phyloP scores from a whole-genome alignment of 2,888 invertebrate species.

The Odontomyia ornata region DNA sequence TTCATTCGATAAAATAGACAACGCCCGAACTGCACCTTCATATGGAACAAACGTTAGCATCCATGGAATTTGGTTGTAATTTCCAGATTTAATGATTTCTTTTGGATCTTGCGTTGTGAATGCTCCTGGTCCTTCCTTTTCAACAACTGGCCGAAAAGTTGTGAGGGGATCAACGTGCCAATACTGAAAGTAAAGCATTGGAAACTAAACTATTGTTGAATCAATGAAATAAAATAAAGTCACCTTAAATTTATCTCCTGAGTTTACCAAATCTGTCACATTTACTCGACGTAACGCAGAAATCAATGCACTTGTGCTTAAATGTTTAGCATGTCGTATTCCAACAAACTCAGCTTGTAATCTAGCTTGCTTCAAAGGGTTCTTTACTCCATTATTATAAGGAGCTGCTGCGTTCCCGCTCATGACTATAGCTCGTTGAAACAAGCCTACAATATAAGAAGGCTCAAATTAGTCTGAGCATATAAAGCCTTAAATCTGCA shows the following conservation, averaged over 20 bases:
- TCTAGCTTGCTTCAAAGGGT: slow-evolving; percentile 59
- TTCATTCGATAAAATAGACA: slow-evolving; percentile 58
- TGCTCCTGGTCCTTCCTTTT: slow-evolving; percentile 60
- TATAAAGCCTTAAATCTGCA: no score
- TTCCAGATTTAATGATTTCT: slow-evolving; percentile 60
- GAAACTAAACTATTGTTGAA: slow-evolving; percentile 1
- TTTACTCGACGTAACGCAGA: slow-evolving; percentile 63
- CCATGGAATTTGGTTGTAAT: slow-evolving; percentile 65
- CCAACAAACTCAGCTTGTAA: slow-evolving; percentile 62
- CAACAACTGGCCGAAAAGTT: slow-evolving; percentile 65
- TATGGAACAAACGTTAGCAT: slow-evolving; percentile 65
- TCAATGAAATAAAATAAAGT: background rate
- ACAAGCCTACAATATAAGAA: slow-evolving; percentile 59
- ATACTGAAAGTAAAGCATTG: slow-evolving; percentile 58
- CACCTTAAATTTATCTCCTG: slow-evolving; percentile 65
- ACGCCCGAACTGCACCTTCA: slow-evolving; percentile 66
- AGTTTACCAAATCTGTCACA: slow-evolving; percentile 60
- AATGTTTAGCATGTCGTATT: slow-evolving; percentile 57
- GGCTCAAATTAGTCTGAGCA: no score
- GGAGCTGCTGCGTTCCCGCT: slow-evolving; percentile 66
- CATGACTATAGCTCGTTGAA: slow-evolving; percentile 64
- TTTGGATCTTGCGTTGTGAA: slow-evolving; percentile 65
- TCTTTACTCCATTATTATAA: slow-evolving; percentile 52
- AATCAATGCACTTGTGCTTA: slow-evolving; percentile 59
- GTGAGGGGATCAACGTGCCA: slow-evolving; percentile 67